Evolutionary conservation across 2,113 vertebrate genomes (phyloP), one percentile per base, ranked within the genome.

Genomic region (Tachuris rubrigastra): DNA sequence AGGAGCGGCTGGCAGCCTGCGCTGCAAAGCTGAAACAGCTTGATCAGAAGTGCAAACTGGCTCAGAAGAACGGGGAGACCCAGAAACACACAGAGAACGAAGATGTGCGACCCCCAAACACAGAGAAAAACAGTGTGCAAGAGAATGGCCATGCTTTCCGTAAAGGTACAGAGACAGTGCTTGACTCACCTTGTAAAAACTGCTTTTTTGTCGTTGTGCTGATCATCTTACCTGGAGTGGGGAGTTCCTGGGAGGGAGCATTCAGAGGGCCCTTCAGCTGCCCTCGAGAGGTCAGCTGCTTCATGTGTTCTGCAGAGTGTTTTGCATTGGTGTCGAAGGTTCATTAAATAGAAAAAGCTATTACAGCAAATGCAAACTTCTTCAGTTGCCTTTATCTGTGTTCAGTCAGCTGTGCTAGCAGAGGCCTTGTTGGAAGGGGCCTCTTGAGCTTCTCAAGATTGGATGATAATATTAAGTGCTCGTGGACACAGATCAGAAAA

Each of bases 11-110:
- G 93, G 99, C 99, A 4, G 99, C 99, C 55, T 99, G 99, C 0
- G 99, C 99, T 6, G 99, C 99, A 87, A 99, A 99, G 78, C 98
- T 99, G n/a, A 99, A 99, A 47, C 99, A 98, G 71, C 98, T 99
- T 73, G 99, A 99, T 87, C 99, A 99, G 96, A 99, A 99, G 79
- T 99, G 98, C 44, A 99, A 98, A 97, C 98, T 98, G 94, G 97
- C 96, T 3, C 98, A 98, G 78, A 98, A 98, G 91, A 90, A 90
- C 0, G 98, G 97, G 2, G 99, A 99, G 19, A 67, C 97, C 23
- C 98, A 94, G 73, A 98, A 98, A 75, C 98, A 98, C 8, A 56
- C 62, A 2, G 98, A 98, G 75, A 97, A 65, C 37, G 98, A 98
- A 59, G 99, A 98, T 4, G 83, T 91, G 27, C 90, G 96, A 2